Conservation (phyloP, 2,888 invertebrate genomes). For the Bombyx huttoni region DNA sequence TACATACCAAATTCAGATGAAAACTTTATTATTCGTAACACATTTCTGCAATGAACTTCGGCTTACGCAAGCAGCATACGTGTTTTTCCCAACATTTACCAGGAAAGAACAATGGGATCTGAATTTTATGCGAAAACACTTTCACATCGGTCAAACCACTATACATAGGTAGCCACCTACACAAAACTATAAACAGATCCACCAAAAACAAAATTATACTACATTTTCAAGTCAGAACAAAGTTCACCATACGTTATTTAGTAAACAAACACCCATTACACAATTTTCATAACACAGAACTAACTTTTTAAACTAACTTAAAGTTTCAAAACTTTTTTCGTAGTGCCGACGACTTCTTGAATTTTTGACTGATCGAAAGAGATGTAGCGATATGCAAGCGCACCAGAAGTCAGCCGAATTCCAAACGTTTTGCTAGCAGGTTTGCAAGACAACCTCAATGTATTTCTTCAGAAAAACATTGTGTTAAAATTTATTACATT, state of each 20-base stretch:
- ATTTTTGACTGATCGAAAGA: slow-evolving; percentile 38
- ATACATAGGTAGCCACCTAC: slow-evolving; percentile 57
- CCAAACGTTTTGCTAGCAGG: slow-evolving; percentile 1
- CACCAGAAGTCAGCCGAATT: slow-evolving; percentile 19
- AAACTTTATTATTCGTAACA: slow-evolving; percentile 14
- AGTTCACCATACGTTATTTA: slow-evolving; percentile 11
- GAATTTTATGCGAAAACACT: slow-evolving; percentile 69
- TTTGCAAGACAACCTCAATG: background rate
- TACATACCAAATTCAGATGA: slow-evolving; percentile 23
- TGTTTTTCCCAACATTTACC: slow-evolving; percentile 46
- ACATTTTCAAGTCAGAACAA: slow-evolving; percentile 7
- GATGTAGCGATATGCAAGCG: slow-evolving; percentile 21
- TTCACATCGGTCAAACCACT: slow-evolving; percentile 59
- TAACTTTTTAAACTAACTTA: slow-evolving; percentile 28
- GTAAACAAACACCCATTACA: slow-evolving; percentile 13
- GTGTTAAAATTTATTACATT: no score
- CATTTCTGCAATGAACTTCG: slow-evolving; percentile 21
- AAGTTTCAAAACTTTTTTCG: slow-evolving; percentile 46
- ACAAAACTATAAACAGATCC: slow-evolving; percentile 64
- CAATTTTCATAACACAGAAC: slow-evolving; percentile 16
- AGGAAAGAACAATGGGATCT: slow-evolving; percentile 68
- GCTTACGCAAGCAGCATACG: slow-evolving; percentile 38
- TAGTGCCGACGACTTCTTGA: slow-evolving; percentile 45
- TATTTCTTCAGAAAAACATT: background rate
- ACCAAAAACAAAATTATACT: slow-evolving; percentile 20